phyloP scores from a whole-genome alignment of 2,113 vertebrate genomes.

The Pungitius pungitius region DNA sequence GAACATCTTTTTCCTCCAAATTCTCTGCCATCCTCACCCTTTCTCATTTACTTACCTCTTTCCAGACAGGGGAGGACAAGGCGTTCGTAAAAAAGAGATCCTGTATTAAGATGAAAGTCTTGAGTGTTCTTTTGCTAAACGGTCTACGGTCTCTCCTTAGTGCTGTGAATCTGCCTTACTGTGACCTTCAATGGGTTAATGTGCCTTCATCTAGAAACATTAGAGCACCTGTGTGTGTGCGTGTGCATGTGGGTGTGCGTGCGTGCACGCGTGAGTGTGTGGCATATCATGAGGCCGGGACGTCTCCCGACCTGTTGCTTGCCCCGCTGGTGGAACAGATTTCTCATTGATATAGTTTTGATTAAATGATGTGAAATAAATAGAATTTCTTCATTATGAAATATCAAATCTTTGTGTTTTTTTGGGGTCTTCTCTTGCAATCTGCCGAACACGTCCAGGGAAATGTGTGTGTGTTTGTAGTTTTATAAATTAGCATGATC shows the following conservation, averaged over 20 bases:
- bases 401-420: constrained; percentile 22
- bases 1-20: constrained; percentile 37
- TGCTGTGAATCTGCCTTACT: constrained; percentile 85
- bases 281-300: constrained; percentile 66
- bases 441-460: background rate
- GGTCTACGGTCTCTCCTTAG: constrained; percentile 67
- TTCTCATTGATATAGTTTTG: constrained; percentile 68
- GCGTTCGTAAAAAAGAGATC: constrained; percentile 46
- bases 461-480: background rate
- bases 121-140: constrained; percentile 62
- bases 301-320: constrained; percentile 67
- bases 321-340: constrained; percentile 65
- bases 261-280: background rate
- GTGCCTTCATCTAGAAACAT: constrained; percentile 84
- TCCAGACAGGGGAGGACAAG: constrained; percentile 37
- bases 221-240: constrained; percentile 64
- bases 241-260: constrained; percentile 18
- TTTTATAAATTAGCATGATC: background rate
- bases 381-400: constrained; percentile 68
- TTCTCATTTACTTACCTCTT: constrained; percentile 35
- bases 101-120: constrained; percentile 38
- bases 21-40: constrained; percentile 40
- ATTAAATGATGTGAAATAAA: constrained; percentile 79
- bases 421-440: background rate
- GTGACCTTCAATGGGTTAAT: constrained; percentile 81